A percentile compares a stretch with the other conserved stretches of the same genome.
Evolutionary conservation across 2,797 vertebrate genomes (phyloP).

Genomic region (Halcyon badia): DNA sequence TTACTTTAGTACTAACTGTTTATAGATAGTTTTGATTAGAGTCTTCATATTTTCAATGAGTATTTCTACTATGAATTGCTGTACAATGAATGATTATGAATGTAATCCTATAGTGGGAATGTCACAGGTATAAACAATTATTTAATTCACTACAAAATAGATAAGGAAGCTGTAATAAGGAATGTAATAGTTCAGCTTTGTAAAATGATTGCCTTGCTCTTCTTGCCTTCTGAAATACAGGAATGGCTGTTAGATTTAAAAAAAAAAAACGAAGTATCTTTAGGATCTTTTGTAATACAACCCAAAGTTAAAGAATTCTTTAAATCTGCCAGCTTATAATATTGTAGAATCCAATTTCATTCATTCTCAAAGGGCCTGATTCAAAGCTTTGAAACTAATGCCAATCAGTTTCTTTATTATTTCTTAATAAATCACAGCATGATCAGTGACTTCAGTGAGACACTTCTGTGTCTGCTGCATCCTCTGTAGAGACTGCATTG

Average conservation of each 20-base stretch:
- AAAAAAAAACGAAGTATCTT: not conserved
- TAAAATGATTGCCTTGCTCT: not conserved
- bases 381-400: not conserved
- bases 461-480: not conserved
- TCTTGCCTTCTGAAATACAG: not conserved
- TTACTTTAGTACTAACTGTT: not conserved
- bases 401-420: not conserved
- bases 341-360: not conserved
- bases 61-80: not conserved
- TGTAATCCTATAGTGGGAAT: constrained; percentile 12
- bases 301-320: not conserved
- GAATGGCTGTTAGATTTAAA: not conserved
- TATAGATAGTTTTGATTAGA: constrained; percentile 5
- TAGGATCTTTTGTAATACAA: not conserved
- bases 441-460: not conserved
- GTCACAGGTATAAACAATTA: constrained; percentile 15
- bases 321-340: not conserved
- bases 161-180: not conserved
- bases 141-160: constrained; percentile 18
- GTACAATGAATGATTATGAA: constrained; percentile 26
- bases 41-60: not conserved
- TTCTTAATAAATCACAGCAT: not conserved
- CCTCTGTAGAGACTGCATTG: not conserved
- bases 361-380: not conserved
- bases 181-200: not conserved